Percentiles rank a stretch among this genome's conserved stretches.
phyloP scores from a whole-genome alignment of 2,888 invertebrate genomes.

The Steinernema carpocapsae region DNA sequence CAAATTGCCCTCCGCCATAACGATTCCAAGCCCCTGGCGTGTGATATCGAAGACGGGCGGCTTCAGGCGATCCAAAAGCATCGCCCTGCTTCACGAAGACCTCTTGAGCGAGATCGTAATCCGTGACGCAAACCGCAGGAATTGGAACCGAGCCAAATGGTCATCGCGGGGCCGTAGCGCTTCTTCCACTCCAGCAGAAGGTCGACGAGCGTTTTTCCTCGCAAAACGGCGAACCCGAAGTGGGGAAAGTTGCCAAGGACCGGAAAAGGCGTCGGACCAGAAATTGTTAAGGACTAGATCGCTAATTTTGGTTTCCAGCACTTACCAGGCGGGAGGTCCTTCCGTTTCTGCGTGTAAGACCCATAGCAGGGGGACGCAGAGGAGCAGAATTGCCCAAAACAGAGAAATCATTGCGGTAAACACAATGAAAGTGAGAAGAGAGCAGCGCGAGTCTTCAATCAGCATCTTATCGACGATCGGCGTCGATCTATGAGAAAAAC shows the following conservation, averaged over 20 bases:
- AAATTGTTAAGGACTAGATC: background rate
- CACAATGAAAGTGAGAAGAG: no score
- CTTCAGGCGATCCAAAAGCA: conserved; percentile 21
- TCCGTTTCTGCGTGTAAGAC: background rate
- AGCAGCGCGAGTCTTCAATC: no score
- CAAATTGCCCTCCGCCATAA: conserved; percentile 14
- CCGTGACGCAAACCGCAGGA: conserved; percentile 13
- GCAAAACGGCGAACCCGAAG: conserved; percentile 7
- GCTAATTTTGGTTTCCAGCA: no score
- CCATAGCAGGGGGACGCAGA: background rate
- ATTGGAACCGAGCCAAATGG: conserved; percentile 19
- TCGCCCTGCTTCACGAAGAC: conserved; percentile 14
- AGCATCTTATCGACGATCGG: no score
- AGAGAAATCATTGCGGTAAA: conserved; percentile 16
- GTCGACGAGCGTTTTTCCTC: background rate
- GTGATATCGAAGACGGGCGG: conserved; percentile 14
- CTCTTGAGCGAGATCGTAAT: conserved; percentile 16
- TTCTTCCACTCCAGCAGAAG: background rate
- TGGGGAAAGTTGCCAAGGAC: conserved; percentile 10
- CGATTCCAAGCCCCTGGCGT: background rate
- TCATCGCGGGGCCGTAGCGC: conserved; percentile 31
- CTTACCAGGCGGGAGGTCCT: conserved; percentile 9
- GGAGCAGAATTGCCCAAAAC: background rate
- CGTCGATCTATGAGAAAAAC: no score
- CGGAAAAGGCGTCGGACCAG: conserved; percentile 1